Evolutionary conservation across 2,888 invertebrate genomes (phyloP), one percentile per base, ranked within the genome.

Genomic region (Cremastinae sp.): DNA sequence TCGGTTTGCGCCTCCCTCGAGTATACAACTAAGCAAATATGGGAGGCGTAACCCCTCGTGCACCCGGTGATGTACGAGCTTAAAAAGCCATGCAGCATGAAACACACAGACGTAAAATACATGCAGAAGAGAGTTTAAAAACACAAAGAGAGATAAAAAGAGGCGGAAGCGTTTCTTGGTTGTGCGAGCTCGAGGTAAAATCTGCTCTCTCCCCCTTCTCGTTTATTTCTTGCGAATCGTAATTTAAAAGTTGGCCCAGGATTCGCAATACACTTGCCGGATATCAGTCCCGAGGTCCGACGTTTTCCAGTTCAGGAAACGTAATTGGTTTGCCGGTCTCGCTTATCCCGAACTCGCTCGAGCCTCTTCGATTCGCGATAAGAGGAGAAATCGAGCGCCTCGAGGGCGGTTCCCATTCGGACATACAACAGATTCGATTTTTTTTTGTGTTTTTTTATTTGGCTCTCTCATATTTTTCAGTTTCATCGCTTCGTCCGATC

Each of bases 11-110:
- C 87, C 87, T 86, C 85, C 85, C 84, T 83, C 82, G 80, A 80
- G 86, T 82, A 86, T 86, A 87, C 87, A 86, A 87, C 88, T 88
- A 87, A 88, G 87, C 88, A 88, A 88, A 88, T 87, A 88, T 88
- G 79, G 84, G 87, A 87, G 88, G 88, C 88, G 88, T 88, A 85
- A 87, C 87, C 86, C 83, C 81, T 77, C 43, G 18, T 69, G 68
- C 75, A 37, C 62, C 51, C 79, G 80, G 83, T 88, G 88, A 88
- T 88, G 86, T 88, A 88, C 85, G 88, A 88, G 88, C 88, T 88
- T 88, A 85, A 88, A 88, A 87, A 86, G 74, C 59, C 85, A 83
- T 80, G 80, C 83, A 81, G 84, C 83, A 87, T 81, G 80, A 80
- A 74, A 80, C 80, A 77, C 66, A 61, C 58, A 71, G 28, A 28